These are phyloP conservation scores for Rhea pennata DNA, from an alignment of 2,113 vertebrate species.

Conservation along the genomic window DNA sequence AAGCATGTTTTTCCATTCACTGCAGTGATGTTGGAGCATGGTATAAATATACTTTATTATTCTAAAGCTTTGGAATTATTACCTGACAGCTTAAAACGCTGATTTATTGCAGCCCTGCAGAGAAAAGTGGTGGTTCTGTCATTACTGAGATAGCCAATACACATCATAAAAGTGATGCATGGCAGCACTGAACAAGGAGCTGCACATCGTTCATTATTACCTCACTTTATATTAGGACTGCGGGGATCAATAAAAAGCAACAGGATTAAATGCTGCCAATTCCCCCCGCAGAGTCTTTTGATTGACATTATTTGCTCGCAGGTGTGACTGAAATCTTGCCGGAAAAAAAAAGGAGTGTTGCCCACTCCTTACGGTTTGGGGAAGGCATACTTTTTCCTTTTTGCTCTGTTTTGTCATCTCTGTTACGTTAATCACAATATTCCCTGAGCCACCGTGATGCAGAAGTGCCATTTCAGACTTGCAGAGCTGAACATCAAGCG, in stretches of 20 bases:
- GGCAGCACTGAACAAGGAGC: slow-evolving; percentile 64
- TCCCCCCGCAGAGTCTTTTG: slow-evolving; percentile 50
- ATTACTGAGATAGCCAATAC: slow-evolving; percentile 73
- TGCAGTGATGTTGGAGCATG: slow-evolving; percentile 40
- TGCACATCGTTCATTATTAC: slow-evolving; percentile 72
- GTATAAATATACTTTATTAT: slow-evolving; percentile 74
- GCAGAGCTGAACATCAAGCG: background rate
- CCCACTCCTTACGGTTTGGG: background rate
- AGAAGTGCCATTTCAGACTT: background rate
- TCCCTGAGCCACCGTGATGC: background rate
- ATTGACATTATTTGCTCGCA: slow-evolving; percentile 60
- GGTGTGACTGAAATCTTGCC: slow-evolving; percentile 48
- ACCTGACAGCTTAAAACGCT: slow-evolving; percentile 70
- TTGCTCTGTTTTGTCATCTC: background rate
- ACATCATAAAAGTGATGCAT: slow-evolving; percentile 75
- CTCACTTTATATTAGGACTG: slow-evolving; percentile 75
- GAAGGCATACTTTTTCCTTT: background rate
- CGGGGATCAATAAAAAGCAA: slow-evolving; percentile 73
- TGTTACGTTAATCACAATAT: background rate
- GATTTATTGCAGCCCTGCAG: slow-evolving; percentile 72
- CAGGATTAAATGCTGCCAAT: slow-evolving; percentile 70
- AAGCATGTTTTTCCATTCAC: slow-evolving; percentile 59
- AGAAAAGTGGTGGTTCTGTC: slow-evolving; percentile 75
- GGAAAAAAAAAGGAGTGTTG: background rate
- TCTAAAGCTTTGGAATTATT: slow-evolving; percentile 70